Base-by-base conservation (phyloP, 2,888 invertebrate genomes). In the Eupithecia vulgata region DNA sequence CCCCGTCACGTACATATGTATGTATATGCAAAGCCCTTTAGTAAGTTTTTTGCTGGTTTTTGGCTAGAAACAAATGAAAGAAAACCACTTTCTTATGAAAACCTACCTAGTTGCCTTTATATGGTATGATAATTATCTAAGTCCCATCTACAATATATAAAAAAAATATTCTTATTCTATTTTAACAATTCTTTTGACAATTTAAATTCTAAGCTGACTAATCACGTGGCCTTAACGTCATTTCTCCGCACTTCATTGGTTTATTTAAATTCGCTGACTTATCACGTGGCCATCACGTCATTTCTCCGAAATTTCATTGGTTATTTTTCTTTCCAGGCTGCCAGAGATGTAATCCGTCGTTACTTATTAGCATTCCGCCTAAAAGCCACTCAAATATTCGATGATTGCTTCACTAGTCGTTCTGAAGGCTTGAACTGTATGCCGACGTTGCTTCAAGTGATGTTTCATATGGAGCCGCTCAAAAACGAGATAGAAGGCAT, bases 321-420 rank as follows among this genome's bases (percentile, higher is more conserved):
- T 61, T 64, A 10, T 64, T 34, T 13, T 72, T 40, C 8, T 85
- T 86, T 15, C 37, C 78, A 96, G 96, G 95, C 96, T 7, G 91
- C 96, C 64, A 95, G 96, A 78, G 95, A 95, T 78, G 95, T 95
- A 25, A 90, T 96, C 30, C 91, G 95, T 71, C 91, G 93, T 21
- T 96, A 96, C 81, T 86, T 97, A 30, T 84, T 95, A 34, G 95
- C 95, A 52, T 96, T 96, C 83, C 95, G 96, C 5, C 86, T 95
- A 21, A 88, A 81, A n/a, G 91, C 93, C 0, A 94, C 94, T 1
- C 85, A 87, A 25, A 88, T 94, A 76, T 94, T 87, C 72, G 91
- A 92, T 13, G 88, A 90, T 21, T 88, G 83, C 59, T 85, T 79
- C 71, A 88, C 81, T 48, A 81, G 74, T 7, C 78, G 77, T 0